Percentiles rank a stretch among this genome's conserved stretches.
These are phyloP conservation scores for Brachionichthys hirsutus DNA, from an alignment of 2,113 vertebrate genomes.

Conservation along the genomic window DNA sequence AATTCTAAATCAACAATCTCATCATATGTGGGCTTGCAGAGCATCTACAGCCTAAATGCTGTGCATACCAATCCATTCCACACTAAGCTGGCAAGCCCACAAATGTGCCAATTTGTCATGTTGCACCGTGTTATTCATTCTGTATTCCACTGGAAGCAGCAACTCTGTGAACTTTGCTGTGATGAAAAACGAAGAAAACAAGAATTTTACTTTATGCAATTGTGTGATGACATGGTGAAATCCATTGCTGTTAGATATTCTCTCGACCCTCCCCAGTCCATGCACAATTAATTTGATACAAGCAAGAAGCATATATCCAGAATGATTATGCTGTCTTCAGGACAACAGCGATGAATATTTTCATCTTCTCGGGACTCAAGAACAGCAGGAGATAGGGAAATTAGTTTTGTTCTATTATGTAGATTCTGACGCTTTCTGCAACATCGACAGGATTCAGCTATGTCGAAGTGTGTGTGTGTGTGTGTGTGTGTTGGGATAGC, in stretches of 20 bases:
- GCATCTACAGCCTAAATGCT: constrained; percentile 35
- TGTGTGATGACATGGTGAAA: constrained; percentile 63
- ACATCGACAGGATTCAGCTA: constrained; percentile 48
- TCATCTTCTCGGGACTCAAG: constrained; percentile 60
- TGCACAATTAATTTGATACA: constrained; percentile 76
- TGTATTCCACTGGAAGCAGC: constrained; percentile 20
- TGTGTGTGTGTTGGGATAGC: constrained; percentile 9
- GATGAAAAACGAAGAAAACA: constrained; percentile 38
- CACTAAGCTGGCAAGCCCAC: constrained; percentile 19
- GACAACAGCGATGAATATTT: constrained; percentile 65
- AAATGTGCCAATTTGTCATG: constrained; percentile 41
- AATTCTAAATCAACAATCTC: constrained; percentile 28
- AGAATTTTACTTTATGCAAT: constrained; percentile 45
- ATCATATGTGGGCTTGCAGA: constrained; percentile 26
- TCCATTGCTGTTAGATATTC: constrained; percentile 65
- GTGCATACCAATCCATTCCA: constrained; percentile 1
- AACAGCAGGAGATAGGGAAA: constrained; percentile 67
- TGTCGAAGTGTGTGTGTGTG: constrained; percentile 18
- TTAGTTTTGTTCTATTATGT: constrained; percentile 74
- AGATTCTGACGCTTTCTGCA: constrained; percentile 61
- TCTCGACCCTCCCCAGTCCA: constrained; percentile 55
- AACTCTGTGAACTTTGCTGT: constrained; percentile 19
- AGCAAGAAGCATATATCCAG: constrained; percentile 72
- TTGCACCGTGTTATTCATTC: constrained; percentile 13
- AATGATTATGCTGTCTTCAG: constrained; percentile 73